These are phyloP conservation scores for Drosophila parabipectinata DNA, from an alignment of 1,140 invertebrate species.

Conservation along the genomic window DNA sequence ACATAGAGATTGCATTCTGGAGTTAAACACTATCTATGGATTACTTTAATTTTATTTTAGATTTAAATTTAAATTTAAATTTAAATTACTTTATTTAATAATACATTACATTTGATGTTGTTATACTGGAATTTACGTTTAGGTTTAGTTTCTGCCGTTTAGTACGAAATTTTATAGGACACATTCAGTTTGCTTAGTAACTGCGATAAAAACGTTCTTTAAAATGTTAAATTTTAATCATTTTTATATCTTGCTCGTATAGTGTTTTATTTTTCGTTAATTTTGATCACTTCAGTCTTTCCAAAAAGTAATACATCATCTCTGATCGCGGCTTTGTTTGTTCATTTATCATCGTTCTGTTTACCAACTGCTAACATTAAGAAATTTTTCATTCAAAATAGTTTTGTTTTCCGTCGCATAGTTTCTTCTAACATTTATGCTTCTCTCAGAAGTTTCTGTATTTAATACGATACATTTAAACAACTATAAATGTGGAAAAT, in stretches of 20 bases:
- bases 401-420: slow-evolving; percentile 49
- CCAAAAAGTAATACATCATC: slow-evolving; percentile 67
- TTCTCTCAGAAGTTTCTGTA: slow-evolving; percentile 66
- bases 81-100: slow-evolving; percentile 48
- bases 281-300: slow-evolving; percentile 82
- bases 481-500: slow-evolving; percentile 38
- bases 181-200: slow-evolving; percentile 76
- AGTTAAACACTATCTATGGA: slow-evolving; percentile 62
- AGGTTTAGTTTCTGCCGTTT: slow-evolving; percentile 60
- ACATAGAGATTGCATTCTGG: slow-evolving; percentile 69
- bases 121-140: slow-evolving; percentile 43
- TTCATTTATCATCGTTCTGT: slow-evolving; percentile 6
- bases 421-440: slow-evolving; percentile 30
- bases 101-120: slow-evolving; percentile 63
- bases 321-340: slow-evolving; percentile 15
- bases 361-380: slow-evolving; percentile 30
- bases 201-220: slow-evolving; percentile 48
- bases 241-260: slow-evolving; percentile 8
- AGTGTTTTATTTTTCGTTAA: slow-evolving; percentile 47
- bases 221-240: slow-evolving; percentile 47
- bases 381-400: slow-evolving; percentile 48
- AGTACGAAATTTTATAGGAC: slow-evolving; percentile 74
- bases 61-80: slow-evolving; percentile 34
- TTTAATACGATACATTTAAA: slow-evolving; percentile 63
- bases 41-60: slow-evolving; percentile 37